Evolutionary conservation across 2,888 invertebrate genomes (phyloP).

Genomic region (Ophion ellenae): DNA sequence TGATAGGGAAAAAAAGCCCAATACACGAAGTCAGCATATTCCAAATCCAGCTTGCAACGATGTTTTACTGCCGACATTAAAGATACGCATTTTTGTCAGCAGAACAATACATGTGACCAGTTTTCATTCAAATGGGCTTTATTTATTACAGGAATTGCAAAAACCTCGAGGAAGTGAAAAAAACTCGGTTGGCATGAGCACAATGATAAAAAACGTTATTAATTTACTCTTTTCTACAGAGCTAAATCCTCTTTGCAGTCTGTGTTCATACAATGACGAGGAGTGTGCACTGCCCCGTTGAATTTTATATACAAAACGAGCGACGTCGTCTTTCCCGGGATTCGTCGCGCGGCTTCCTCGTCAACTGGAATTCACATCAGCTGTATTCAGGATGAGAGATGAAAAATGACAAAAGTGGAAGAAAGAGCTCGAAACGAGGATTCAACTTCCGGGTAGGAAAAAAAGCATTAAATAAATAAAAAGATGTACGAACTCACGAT

Average conservation of each 20-base stretch:
- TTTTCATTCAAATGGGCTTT: not conserved
- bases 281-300: constrained; percentile 21
- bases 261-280: constrained; percentile 17
- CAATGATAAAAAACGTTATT: constrained; percentile 27
- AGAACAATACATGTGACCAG: not conserved
- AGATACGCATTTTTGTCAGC: too few species aligned
- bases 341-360: not conserved
- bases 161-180: constrained; percentile 1
- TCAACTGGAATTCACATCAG: constrained; percentile 32
- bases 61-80: too few species aligned
- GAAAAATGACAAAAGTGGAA: constrained; percentile 31
- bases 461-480: too few species aligned
- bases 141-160: not conserved
- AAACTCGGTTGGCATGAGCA: not conserved
- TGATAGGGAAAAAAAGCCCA: too few species aligned
- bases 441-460: constrained; percentile 25
- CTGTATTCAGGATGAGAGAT: constrained; percentile 47
- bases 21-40: too few species aligned
- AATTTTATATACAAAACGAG: constrained; percentile 45
- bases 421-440: constrained; percentile 30
- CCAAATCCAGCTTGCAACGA: too few species aligned
- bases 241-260: not conserved
- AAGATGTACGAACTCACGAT: constrained; percentile 26
- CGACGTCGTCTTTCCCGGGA: not conserved
- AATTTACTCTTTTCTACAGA: constrained; percentile 1